Evolutionary conservation across 2,113 vertebrate species (phyloP).

Genomic region (Alces alces): DNA sequence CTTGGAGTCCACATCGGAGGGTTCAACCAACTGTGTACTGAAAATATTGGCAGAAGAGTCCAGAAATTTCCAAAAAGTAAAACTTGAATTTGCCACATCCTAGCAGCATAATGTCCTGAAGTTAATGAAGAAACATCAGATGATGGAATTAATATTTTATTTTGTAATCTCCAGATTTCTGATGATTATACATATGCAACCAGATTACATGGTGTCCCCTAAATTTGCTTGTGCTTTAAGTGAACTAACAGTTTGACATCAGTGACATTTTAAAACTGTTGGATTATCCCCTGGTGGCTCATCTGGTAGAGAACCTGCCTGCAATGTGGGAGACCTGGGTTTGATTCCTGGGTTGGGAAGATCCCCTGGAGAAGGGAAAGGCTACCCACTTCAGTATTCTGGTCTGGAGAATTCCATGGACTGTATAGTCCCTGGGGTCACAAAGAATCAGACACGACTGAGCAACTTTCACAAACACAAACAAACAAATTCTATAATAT

Average conservation of each 20-base stretch:
- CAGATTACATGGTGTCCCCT: not conserved
- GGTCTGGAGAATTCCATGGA: not conserved
- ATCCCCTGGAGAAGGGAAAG: not conserved
- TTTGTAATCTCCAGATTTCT: not conserved
- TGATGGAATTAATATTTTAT: not conserved
- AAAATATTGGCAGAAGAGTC: not conserved
- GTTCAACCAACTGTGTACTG: not conserved
- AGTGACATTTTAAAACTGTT: not conserved
- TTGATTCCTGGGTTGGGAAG: not conserved
- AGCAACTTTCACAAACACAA: not conserved
- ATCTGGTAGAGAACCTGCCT: fast-evolving
- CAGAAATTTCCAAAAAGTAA: not conserved
- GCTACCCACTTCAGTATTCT: not conserved
- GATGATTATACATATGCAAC: not conserved
- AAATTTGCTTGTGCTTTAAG: not conserved
- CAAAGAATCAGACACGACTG: fast-evolving
- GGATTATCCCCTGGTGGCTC: not conserved
- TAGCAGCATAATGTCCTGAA: not conserved
- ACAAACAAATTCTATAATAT: not conserved
- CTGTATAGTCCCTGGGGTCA: not conserved
- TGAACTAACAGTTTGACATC: not conserved
- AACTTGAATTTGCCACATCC: not conserved
- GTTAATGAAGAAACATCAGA: not conserved
- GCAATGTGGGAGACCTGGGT: not conserved
- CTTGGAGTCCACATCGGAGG: not conserved